phyloP scores from a whole-genome alignment of 2,113 vertebrate genomes.

The Turnix velox region DNA sequence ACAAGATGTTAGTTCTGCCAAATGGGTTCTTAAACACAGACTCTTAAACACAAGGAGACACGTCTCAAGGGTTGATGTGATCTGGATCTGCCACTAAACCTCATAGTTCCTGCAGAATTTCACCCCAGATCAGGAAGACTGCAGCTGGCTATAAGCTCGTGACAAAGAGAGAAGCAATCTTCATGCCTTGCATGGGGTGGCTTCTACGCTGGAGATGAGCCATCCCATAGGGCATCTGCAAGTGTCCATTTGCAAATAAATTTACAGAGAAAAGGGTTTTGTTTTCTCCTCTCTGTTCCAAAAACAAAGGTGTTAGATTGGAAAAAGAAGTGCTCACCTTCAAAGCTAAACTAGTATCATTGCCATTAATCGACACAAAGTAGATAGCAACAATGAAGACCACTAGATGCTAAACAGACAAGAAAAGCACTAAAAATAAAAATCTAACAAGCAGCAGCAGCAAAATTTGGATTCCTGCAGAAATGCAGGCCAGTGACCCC shows the following conservation, averaged over 20 bases:
- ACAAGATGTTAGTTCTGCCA: background rate
- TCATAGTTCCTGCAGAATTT: background rate
- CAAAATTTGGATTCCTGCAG: background rate
- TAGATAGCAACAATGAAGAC: background rate
- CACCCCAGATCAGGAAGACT: background rate
- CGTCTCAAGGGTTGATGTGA: background rate
- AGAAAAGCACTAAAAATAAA: background rate
- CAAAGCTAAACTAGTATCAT: background rate
- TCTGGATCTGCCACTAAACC: constrained; percentile 5
- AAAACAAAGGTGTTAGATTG: background rate
- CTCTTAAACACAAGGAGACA: background rate
- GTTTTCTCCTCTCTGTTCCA: background rate
- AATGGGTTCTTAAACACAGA: background rate
- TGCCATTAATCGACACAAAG: background rate
- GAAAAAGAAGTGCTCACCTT: background rate
- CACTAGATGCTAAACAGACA: background rate
- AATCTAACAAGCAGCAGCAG: background rate
- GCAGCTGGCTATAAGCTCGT: background rate
- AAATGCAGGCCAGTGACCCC: background rate
- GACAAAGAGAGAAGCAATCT: background rate
- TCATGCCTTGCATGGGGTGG: background rate
- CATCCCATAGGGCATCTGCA: background rate
- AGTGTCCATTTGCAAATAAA: background rate
- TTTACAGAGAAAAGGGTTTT: background rate
- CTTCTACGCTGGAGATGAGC: background rate